These are phyloP conservation scores for Fundulus diaphanus DNA, from an alignment of 2,797 vertebrate species.

Conservation along the genomic window DNA sequence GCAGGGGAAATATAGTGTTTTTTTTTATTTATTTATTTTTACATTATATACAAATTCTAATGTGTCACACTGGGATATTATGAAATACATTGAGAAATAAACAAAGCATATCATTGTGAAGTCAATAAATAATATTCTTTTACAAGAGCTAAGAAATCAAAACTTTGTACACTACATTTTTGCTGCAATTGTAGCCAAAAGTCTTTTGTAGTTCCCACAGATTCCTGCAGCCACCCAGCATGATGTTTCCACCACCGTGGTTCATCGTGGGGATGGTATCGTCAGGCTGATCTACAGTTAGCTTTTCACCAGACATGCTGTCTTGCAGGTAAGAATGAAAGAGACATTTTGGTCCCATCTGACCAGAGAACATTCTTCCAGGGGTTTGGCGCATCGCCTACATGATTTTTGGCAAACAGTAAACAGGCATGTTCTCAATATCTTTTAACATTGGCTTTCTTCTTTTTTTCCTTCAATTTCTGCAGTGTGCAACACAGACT, in stretches of 20 bases:
- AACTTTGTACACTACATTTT: no score
- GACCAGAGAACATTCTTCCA: neutral
- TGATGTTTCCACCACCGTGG: neutral
- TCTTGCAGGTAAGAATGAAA: neutral
- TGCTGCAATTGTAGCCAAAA: no score
- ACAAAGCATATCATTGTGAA: neutral
- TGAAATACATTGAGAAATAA: neutral
- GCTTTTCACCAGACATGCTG: neutral
- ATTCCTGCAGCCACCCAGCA: no score
- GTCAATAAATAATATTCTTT: neutral
- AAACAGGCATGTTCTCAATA: no score
- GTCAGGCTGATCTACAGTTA: neutral
- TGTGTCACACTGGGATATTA: neutral
- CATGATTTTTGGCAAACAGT: no score
- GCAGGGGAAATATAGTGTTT: neutral
- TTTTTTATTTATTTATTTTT: neutral
- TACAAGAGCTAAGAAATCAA: neutral
- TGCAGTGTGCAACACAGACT: no score
- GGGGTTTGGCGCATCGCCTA: no score
- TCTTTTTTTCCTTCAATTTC: no score
- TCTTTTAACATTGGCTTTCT: no score
- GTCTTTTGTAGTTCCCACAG: neutral
- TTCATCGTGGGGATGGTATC: neutral
- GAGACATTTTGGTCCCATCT: neutral
- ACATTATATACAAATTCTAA: neutral